Percentiles rank a stretch among this genome's conserved stretches.
These are phyloP conservation scores for Athetis lepigone DNA, from an alignment of 2,888 invertebrate genomes.

Conservation along the genomic window DNA sequence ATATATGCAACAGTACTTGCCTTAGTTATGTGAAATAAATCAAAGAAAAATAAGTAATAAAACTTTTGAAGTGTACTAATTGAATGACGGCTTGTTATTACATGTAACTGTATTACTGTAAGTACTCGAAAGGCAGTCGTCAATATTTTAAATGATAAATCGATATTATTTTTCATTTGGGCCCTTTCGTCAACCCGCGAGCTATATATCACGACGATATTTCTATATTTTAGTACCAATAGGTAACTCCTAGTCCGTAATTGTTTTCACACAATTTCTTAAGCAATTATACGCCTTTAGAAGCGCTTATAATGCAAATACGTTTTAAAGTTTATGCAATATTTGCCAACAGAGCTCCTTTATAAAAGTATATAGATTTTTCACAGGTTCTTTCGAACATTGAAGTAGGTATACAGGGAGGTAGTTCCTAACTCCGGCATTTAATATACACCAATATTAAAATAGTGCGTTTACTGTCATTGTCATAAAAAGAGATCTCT, in stretches of 20 bases:
- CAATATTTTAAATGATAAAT: neutral
- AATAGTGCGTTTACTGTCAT: slow-evolving; percentile 60
- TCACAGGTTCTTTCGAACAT: slow-evolving; percentile 39
- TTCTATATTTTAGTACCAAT: slow-evolving; percentile 40
- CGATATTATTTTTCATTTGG: neutral
- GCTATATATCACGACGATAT: slow-evolving; percentile 22
- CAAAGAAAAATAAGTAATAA: neutral
- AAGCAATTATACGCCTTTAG: slow-evolving; percentile 47
- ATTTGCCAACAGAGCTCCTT: slow-evolving; percentile 43
- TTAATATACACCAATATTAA: slow-evolving; percentile 67
- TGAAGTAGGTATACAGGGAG: slow-evolving; percentile 48
- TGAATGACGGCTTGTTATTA: too few species aligned
- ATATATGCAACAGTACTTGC: slow-evolving; percentile 9
- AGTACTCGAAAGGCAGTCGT: neutral
- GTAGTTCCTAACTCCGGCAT: slow-evolving; percentile 76
- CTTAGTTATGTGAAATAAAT: neutral
- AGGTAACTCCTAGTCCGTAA: slow-evolving; percentile 57
- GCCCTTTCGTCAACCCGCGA: slow-evolving; percentile 21
- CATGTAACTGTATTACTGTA: neutral
- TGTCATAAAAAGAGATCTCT: slow-evolving; percentile 78
- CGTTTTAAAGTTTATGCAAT: slow-evolving; percentile 36
- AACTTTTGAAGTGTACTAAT: slow-evolving; percentile 1
- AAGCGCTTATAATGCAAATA: slow-evolving; percentile 51
- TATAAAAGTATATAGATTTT: slow-evolving; percentile 31
- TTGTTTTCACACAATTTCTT: slow-evolving; percentile 38